phyloP scores from a whole-genome alignment of 2,797 vertebrate species.

The Hyperoplus lanceolatus region DNA sequence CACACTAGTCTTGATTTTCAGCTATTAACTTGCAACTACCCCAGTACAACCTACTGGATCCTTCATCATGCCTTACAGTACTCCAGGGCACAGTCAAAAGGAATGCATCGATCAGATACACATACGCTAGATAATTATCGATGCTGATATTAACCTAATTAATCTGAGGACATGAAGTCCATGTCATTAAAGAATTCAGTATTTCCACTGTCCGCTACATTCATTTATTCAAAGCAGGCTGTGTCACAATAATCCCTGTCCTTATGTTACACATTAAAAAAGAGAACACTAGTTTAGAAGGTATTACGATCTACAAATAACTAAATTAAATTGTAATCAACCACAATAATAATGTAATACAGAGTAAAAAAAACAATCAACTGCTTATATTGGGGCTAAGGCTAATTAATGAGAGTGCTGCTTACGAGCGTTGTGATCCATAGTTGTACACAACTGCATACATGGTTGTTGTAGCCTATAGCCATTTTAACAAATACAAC shows the following conservation, averaged over 20 bases:
- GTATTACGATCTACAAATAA: neutral
- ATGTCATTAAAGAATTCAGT: neutral
- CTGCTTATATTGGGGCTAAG: neutral
- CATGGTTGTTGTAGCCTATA: neutral
- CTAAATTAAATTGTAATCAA: neutral
- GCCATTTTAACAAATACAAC: neutral
- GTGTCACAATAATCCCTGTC: neutral
- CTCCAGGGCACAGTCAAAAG: neutral
- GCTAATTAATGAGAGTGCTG: neutral
- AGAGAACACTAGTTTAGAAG: neutral
- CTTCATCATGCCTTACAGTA: neutral
- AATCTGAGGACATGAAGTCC: neutral
- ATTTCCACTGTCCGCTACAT: neutral
- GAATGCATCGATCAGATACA: neutral
- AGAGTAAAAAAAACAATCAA: neutral
- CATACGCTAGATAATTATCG: neutral
- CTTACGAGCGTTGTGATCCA: neutral
- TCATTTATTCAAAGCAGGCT: neutral
- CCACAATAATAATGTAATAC: neutral
- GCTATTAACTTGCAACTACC: neutral
- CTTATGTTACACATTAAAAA: neutral
- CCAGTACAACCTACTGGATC: neutral
- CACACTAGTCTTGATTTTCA: neutral
- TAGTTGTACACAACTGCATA: neutral
- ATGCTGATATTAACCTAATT: neutral